A percentile compares a stretch with the other conserved stretches of the same genome.
Conservation (phyloP, 2,113 vertebrate genomes). For the Hystrix cristata region DNA sequence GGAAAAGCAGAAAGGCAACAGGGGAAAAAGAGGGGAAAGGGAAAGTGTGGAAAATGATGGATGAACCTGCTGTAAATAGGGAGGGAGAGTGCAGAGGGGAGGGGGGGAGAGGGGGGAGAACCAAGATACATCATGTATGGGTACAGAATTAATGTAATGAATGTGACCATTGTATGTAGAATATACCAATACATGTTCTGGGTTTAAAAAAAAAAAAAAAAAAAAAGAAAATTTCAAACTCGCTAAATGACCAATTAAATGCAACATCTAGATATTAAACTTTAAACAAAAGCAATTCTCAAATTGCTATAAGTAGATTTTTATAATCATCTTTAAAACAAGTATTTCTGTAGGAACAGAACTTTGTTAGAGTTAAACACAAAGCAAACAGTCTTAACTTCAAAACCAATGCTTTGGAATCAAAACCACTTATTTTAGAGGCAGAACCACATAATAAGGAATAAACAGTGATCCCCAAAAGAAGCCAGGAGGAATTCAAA, state of each 20-base stretch:
- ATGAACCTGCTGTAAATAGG: no score
- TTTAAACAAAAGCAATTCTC: neutral
- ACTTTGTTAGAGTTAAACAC: constrained; percentile 30
- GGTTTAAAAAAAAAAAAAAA: no score
- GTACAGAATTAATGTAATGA: no score
- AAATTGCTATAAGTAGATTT: neutral
- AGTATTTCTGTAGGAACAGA: constrained; percentile 36
- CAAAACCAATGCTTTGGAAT: constrained; percentile 44
- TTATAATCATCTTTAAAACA: neutral
- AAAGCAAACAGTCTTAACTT: constrained; percentile 27
- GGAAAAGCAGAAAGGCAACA: no score
- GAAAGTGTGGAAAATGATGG: no score
- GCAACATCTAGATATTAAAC: neutral
- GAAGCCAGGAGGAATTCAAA: constrained; percentile 10
- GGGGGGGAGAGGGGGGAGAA: no score
- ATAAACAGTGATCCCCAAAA: neutral
- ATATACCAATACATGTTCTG: no score
- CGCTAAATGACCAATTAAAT: neutral
- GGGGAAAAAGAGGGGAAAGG: no score
- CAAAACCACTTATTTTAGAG: constrained; percentile 26
- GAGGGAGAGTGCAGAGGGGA: no score
- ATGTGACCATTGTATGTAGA: no score
- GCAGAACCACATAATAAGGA: neutral
- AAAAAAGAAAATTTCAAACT: no score
- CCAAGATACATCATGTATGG: no score